Conservation (phyloP, 2,888 invertebrate species). For the Caenorhabditis panamensis region DNA sequence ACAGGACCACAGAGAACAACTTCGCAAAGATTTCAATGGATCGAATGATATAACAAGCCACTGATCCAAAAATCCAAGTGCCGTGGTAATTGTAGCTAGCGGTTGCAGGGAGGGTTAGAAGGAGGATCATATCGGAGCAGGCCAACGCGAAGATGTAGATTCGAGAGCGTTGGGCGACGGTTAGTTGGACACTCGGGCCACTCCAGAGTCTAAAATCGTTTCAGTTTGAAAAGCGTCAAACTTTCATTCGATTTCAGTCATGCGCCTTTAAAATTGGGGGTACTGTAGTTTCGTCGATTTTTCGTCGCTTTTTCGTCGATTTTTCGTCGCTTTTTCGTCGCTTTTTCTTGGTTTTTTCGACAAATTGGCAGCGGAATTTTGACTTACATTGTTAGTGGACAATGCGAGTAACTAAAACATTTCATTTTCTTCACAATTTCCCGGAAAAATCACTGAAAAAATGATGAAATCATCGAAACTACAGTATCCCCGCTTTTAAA, state of each 20-base stretch:
- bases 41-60: slow-evolving; percentile 71
- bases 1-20: slow-evolving; percentile 74
- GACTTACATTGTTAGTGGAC: no score
- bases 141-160: slow-evolving; percentile 76
- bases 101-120: slow-evolving; percentile 74
- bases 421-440: no score
- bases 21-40: slow-evolving; percentile 75
- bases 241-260: background rate
- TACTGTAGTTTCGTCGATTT: slow-evolving; percentile 7
- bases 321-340: no score
- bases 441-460: no score
- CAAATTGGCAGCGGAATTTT: no score
- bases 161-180: slow-evolving; percentile 72
- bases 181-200: slow-evolving; percentile 54
- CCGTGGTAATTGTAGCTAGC: slow-evolving; percentile 72
- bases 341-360: no score
- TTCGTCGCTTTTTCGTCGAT: no score
- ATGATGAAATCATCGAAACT: no score
- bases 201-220: slow-evolving; percentile 42
- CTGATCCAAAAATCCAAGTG: slow-evolving; percentile 74
- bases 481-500: background rate
- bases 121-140: slow-evolving; percentile 72
- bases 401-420: no score
- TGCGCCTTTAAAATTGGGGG: background rate
- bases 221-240: background rate